These are phyloP conservation scores for Engraulis encrasicolus DNA, from an alignment of 2,113 vertebrate species.

Conservation along the genomic window DNA sequence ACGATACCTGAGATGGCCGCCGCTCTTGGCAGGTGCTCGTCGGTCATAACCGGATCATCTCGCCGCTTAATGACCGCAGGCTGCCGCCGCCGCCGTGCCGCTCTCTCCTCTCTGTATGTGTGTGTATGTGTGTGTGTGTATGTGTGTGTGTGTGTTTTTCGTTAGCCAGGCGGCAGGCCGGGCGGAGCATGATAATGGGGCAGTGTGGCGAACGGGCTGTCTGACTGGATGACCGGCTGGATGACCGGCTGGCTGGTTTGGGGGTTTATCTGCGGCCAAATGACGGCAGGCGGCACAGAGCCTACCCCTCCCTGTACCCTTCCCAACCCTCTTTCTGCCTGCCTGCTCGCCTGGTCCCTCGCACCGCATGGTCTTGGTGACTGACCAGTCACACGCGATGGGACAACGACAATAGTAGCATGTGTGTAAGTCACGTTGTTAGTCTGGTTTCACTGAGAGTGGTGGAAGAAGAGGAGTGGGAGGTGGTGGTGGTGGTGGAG, in stretches of 20 bases:
- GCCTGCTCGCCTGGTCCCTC: too few relatives aligned
- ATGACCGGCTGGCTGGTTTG: background rate
- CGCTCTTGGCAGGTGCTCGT: constrained; percentile 10
- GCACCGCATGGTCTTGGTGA: background rate
- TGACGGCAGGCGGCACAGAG: constrained; percentile 13
- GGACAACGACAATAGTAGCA: background rate
- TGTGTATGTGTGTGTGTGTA: too few relatives aligned
- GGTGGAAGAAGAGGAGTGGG: background rate
- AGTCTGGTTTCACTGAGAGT: background rate
- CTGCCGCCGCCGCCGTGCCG: too few relatives aligned
- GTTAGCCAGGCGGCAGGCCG: background rate
- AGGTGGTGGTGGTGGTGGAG: background rate
- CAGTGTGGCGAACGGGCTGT: background rate
- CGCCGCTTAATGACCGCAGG: background rate
- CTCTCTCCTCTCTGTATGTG: background rate
- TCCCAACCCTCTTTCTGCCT: too few relatives aligned
- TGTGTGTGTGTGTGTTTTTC: too few relatives aligned
- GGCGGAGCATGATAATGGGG: constrained; percentile 18
- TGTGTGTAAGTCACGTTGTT: background rate
- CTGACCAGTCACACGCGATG: background rate
- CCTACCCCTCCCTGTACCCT: too few relatives aligned
- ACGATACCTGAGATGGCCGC: constrained; percentile 9
- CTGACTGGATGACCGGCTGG: background rate
- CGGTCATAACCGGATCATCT: constrained; percentile 18
- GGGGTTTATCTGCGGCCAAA: background rate